Percentiles rank a stretch among this genome's conserved stretches.
Conservation (phyloP, 2,797 vertebrate genomes). For the Enteromius treurensis region DNA sequence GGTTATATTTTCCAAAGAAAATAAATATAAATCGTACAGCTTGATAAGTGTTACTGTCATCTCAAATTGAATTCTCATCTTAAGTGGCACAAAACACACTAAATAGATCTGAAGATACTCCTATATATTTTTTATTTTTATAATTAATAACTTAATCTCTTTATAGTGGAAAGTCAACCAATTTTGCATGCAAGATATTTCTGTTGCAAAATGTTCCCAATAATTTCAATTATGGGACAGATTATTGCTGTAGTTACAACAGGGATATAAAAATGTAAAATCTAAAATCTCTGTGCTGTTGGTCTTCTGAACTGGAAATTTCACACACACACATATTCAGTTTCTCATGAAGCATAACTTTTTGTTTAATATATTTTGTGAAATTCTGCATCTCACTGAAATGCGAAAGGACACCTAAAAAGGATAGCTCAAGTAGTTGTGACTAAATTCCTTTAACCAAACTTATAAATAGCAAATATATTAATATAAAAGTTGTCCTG, state of each 20-base stretch:
- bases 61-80: constrained; percentile 19
- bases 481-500: not conserved
- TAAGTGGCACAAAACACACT: constrained; percentile 11
- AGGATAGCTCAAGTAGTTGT: not conserved
- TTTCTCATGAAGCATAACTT: not conserved
- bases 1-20: constrained; percentile 86
- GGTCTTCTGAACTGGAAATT: not conserved
- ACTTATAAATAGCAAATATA: not conserved
- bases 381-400: not conserved
- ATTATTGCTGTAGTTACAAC: not conserved
- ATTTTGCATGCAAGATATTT: constrained; percentile 10
- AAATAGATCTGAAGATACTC: not conserved
- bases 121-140: not conserved
- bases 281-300: not conserved
- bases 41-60: constrained; percentile 57
- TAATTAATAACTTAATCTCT: not conserved
- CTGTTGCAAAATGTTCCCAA: not conserved
- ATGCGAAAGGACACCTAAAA: not conserved
- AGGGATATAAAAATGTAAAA: constrained; percentile 1
- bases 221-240: constrained; percentile 10
- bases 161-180: not conserved
- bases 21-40: constrained; percentile 81
- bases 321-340: not conserved
- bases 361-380: not conserved
- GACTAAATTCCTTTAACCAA: not conserved